Evolutionary conservation across 2,888 invertebrate species (phyloP).

Genomic region (Drosophila atripex): DNA sequence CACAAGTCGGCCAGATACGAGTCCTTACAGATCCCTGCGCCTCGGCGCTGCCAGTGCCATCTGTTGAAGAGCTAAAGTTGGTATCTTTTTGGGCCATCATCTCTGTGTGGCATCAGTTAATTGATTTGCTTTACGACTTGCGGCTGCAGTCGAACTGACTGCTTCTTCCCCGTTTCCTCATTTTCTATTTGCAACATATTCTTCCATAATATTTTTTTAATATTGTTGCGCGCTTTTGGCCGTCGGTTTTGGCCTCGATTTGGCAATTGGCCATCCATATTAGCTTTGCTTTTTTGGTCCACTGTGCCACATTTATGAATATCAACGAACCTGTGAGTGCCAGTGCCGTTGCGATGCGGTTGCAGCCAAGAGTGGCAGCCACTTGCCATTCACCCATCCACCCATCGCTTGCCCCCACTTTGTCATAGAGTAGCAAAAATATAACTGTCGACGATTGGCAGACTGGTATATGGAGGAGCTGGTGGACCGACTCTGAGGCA

Average conservation of each 20-base stretch:
- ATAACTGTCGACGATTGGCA: slow-evolving; percentile 73
- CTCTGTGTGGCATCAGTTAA: slow-evolving; percentile 58
- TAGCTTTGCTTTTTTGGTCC: slow-evolving; percentile 65
- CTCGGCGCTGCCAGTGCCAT: slow-evolving; percentile 15
- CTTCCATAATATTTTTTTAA: slow-evolving; percentile 71
- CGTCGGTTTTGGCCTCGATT: slow-evolving; percentile 26
- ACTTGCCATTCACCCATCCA: slow-evolving; percentile 6
- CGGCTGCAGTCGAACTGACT: slow-evolving; percentile 49
- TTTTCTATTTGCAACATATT: slow-evolving; percentile 9
- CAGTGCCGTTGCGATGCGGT: slow-evolving; percentile 49
- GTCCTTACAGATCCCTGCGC: slow-evolving; percentile 1
- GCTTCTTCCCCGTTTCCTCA: slow-evolving; percentile 6
- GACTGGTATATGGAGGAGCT: slow-evolving; percentile 9
- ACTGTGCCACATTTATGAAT: slow-evolving; percentile 77
- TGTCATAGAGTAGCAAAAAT: slow-evolving; percentile 73
- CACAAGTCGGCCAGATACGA: slow-evolving; percentile 26
- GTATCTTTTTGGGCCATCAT: slow-evolving; percentile 49
- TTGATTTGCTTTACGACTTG: slow-evolving; percentile 69
- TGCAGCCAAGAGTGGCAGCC: slow-evolving; percentile 19
- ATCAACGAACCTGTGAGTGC: slow-evolving; percentile 62
- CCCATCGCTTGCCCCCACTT: slow-evolving; percentile 21
- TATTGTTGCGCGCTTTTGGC: slow-evolving; percentile 58
- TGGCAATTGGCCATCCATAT: slow-evolving; percentile 75
- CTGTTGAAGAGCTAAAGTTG: slow-evolving; percentile 1
- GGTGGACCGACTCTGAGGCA: slow-evolving; percentile 18